These are phyloP conservation scores for Dynastes grantii DNA, from an alignment of 2,888 invertebrate genomes.

Conservation along the genomic window DNA sequence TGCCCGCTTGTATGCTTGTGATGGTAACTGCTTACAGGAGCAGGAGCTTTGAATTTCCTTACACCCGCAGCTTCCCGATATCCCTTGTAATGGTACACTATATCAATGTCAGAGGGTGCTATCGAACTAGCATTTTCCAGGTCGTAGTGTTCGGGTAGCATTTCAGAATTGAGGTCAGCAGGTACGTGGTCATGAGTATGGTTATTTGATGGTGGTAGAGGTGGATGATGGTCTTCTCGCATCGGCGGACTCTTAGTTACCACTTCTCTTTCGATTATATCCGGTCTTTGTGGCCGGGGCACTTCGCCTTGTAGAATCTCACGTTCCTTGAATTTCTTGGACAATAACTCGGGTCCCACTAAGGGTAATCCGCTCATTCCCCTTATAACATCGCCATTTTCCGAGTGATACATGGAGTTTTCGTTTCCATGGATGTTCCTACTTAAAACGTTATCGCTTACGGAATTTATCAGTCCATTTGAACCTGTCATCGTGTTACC, in stretches of 20 bases:
- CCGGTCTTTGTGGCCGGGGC: slow-evolving; percentile 89
- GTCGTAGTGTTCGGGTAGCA: slow-evolving; percentile 92
- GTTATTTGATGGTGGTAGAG: slow-evolving; percentile 83
- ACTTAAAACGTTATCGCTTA: slow-evolving; percentile 80
- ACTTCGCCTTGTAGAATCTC: slow-evolving; percentile 82
- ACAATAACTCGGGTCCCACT: slow-evolving; percentile 88
- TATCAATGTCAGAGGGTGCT: slow-evolving; percentile 97
- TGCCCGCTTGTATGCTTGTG: slow-evolving; percentile 82
- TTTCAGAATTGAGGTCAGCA: slow-evolving; percentile 84
- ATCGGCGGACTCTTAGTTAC: slow-evolving; percentile 88
- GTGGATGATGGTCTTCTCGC: slow-evolving; percentile 85
- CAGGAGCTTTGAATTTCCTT: slow-evolving; percentile 90
- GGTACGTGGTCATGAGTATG: slow-evolving; percentile 83
- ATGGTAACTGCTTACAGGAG: slow-evolving; percentile 85
- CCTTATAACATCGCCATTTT: slow-evolving; percentile 82
- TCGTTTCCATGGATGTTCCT: slow-evolving; percentile 82
- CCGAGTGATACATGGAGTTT: slow-evolving; percentile 80
- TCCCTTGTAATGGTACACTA: slow-evolving; percentile 96
- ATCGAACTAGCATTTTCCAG: slow-evolving; percentile 98
- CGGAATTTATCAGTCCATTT: slow-evolving; percentile 78
- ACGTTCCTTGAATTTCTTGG: slow-evolving; percentile 91
- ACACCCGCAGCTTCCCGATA: slow-evolving; percentile 89
- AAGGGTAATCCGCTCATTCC: slow-evolving; percentile 85
- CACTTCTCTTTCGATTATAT: slow-evolving; percentile 93
- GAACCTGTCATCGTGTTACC: slow-evolving; percentile 81